A percentile compares a stretch with the other conserved stretches of the same genome.
phyloP scores from a whole-genome alignment of 2,888 invertebrate genomes.

The Cepaea hortensis region DNA sequence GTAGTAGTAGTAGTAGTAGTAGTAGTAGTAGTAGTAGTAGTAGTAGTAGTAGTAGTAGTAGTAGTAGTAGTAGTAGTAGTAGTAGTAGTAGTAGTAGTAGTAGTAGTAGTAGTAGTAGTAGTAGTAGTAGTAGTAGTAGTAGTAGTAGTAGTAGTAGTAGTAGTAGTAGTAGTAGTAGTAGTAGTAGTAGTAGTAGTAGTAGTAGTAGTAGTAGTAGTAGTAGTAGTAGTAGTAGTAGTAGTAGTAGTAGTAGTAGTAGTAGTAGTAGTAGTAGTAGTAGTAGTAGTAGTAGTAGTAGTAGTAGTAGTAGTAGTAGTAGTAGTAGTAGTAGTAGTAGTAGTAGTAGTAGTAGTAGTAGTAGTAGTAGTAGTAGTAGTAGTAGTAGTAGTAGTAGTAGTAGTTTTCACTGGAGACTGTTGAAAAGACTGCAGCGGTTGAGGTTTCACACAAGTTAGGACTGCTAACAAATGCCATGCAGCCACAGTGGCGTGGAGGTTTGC shows the following conservation, averaged over 20 bases:
- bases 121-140: conserved; percentile 38
- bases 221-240: not conserved
- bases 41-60: conserved; percentile 40
- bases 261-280: conserved; percentile 36
- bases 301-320: conserved; percentile 41
- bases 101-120: conserved; percentile 39
- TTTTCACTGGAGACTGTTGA: too few relatives aligned
- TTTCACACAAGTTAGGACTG: too few relatives aligned
- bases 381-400: too few relatives aligned
- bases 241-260: not conserved
- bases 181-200: conserved; percentile 40
- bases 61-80: conserved; percentile 41
- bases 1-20: conserved; percentile 43
- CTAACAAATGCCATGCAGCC: too few relatives aligned
- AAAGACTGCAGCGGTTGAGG: too few relatives aligned
- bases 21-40: conserved; percentile 10
- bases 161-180: conserved; percentile 43
- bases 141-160: conserved; percentile 40
- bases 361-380: not conserved
- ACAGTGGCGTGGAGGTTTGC: too few relatives aligned
- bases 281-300: conserved; percentile 40
- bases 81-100: conserved; percentile 44
- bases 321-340: conserved; percentile 38
- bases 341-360: conserved; percentile 37
- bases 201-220: conserved; percentile 27